Conservation (phyloP, 2,797 vertebrate species). For the Chloroceryle amazona region DNA sequence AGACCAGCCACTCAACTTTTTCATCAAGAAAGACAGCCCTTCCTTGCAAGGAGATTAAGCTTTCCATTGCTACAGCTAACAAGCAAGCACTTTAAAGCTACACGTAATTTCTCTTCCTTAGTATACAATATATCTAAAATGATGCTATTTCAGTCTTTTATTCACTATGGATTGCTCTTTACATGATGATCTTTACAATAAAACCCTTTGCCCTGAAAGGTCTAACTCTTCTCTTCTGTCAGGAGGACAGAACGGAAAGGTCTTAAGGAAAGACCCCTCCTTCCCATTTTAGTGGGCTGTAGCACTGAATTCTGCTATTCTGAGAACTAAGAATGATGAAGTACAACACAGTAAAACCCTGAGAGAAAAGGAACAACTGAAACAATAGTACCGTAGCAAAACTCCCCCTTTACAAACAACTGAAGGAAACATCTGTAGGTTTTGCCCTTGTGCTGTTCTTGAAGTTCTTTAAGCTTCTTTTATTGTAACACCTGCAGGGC, state of each 20-base stretch:
- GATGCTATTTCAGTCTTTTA: background rate
- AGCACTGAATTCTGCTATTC: slow-evolving; percentile 23
- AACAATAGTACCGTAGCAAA: slow-evolving; percentile 55
- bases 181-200: background rate
- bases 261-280: slow-evolving; percentile 14
- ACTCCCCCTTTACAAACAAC: slow-evolving; percentile 46
- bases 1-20: slow-evolving; percentile 58
- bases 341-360: slow-evolving; percentile 17
- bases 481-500: slow-evolving; percentile 48
- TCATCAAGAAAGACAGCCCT: slow-evolving; percentile 49
- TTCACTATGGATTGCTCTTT: background rate
- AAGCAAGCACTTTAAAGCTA: background rate
- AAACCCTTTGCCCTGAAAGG: background rate
- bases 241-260: background rate
- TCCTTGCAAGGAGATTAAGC: slow-evolving; percentile 57
- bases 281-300: background rate
- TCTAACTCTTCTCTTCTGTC: background rate
- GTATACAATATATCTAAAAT: background rate
- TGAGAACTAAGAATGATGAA: slow-evolving; percentile 34
- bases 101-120: background rate
- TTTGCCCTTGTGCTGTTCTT: slow-evolving; percentile 58
- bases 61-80: slow-evolving; percentile 42
- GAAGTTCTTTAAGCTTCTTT: slow-evolving; percentile 23
- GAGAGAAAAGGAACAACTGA: slow-evolving; percentile 41
- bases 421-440: slow-evolving; percentile 74